Percentiles rank a stretch among this genome's conserved stretches.
Conservation (phyloP, 2,797 vertebrate genomes). For the Martes flavigula region DNA sequence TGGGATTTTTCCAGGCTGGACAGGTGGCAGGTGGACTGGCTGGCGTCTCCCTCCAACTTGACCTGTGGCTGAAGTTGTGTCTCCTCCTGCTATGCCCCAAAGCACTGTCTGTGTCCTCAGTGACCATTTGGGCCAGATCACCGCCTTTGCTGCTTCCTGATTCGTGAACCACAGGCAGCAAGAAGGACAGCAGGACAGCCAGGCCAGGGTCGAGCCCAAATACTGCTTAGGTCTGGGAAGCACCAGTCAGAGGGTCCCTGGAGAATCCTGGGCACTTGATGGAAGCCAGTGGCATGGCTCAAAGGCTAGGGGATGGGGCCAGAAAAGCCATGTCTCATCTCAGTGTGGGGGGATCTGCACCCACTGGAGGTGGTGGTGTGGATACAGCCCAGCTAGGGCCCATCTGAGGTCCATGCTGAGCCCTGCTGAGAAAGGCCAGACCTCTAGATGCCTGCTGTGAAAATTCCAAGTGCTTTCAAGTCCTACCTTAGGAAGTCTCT, state of each 20-base stretch:
- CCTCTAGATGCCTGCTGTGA: background rate
- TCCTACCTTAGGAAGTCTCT: background rate
- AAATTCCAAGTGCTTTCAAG: background rate
- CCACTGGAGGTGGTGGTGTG: accelerated
- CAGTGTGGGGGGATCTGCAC: background rate
- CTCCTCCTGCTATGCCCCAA: background rate
- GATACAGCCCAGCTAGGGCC: background rate
- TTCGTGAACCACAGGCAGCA: background rate
- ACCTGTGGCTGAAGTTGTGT: background rate
- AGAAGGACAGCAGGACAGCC: background rate
- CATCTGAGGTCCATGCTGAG: background rate
- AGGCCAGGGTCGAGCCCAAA: background rate
- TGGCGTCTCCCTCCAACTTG: background rate
- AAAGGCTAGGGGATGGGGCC: background rate
- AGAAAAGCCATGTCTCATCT: background rate
- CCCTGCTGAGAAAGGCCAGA: background rate
- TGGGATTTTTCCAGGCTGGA: background rate
- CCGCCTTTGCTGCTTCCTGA: background rate
- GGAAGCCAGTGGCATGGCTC: background rate
- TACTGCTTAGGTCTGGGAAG: background rate
- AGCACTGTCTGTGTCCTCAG: background rate
- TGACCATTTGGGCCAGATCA: background rate
- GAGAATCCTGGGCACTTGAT: background rate
- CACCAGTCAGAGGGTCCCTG: background rate
- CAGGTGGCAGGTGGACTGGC: accelerated